These are phyloP conservation scores for Hirtodrosophila trivittata DNA, from an alignment of 2,888 invertebrate genomes.

Conservation along the genomic window DNA sequence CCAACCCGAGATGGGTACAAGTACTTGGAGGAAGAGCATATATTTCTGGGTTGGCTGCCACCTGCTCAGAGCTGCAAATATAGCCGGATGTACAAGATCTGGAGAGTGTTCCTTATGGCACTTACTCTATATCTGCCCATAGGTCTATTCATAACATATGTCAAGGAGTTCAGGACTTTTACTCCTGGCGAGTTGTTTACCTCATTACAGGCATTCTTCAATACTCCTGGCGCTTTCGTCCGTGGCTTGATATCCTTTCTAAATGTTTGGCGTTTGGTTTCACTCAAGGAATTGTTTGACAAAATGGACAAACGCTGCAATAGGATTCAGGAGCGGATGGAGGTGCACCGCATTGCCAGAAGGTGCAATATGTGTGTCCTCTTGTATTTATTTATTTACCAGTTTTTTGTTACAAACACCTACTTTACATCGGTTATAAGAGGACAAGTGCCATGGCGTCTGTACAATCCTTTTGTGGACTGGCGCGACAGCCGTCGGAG, in stretches of 20 bases:
- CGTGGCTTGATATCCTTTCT: constrained; percentile 18
- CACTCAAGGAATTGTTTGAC: constrained; percentile 18
- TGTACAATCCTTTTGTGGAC: constrained; percentile 51
- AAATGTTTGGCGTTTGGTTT: constrained; percentile 21
- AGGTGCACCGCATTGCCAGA: not conserved
- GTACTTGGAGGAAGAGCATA: too few species aligned
- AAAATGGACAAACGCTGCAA: constrained; percentile 40
- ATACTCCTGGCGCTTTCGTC: constrained; percentile 31
- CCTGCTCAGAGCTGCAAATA: constrained; percentile 5
- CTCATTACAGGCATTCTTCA: constrained; percentile 44
- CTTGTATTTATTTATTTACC: constrained; percentile 21
- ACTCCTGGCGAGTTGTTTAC: constrained; percentile 54
- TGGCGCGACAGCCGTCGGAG: constrained; percentile 14
- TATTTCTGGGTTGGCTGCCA: constrained; percentile 48
- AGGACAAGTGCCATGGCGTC: constrained; percentile 35
- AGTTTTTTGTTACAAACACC: constrained; percentile 16
- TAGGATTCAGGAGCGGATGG: not conserved
- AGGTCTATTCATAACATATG: constrained; percentile 29
- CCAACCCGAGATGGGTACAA: constrained; percentile 32
- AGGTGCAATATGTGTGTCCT: constrained; percentile 16
- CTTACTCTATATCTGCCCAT: constrained; percentile 29
- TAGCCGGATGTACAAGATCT: constrained; percentile 7
- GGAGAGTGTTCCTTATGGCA: constrained; percentile 9
- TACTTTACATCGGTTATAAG: constrained; percentile 7
- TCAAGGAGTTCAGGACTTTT: constrained; percentile 34